phyloP scores from a whole-genome alignment of 2,113 vertebrate species.

The Gyps fulvus region DNA sequence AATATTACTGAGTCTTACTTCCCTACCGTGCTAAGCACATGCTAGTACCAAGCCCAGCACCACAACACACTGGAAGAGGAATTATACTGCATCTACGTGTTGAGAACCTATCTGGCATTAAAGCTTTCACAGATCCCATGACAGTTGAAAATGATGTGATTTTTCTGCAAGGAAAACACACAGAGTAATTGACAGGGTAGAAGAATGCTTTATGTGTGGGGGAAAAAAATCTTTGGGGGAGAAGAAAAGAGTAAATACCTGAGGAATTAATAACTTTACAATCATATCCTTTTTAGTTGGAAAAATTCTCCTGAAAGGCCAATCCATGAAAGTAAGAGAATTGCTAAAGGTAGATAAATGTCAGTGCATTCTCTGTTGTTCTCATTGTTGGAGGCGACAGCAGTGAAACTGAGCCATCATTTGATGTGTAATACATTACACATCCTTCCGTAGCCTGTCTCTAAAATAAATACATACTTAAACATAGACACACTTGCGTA shows the following conservation, averaged over 20 bases:
- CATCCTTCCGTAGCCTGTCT: not conserved
- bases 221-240: not conserved
- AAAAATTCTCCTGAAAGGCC: not conserved
- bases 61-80: not conserved
- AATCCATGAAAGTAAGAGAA: not conserved
- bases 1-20: not conserved
- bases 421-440: not conserved
- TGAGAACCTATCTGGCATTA: not conserved
- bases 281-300: not conserved
- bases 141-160: not conserved
- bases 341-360: not conserved
- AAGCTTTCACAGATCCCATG: not conserved
- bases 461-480: not conserved
- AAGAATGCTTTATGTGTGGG: not conserved
- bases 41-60: not conserved
- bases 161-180: not conserved
- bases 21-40: rapidly evolving
- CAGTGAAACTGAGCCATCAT: not conserved
- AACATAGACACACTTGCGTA: not conserved
- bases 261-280: not conserved
- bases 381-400: not conserved
- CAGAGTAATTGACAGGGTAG: not conserved
- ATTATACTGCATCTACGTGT: not conserved
- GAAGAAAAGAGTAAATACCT: not conserved
- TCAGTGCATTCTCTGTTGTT: not conserved